A percentile compares a stretch with the other conserved stretches of the same genome.
These are phyloP conservation scores for Sparus aurata DNA, from an alignment of 2,797 vertebrate species.

Conservation along the genomic window DNA sequence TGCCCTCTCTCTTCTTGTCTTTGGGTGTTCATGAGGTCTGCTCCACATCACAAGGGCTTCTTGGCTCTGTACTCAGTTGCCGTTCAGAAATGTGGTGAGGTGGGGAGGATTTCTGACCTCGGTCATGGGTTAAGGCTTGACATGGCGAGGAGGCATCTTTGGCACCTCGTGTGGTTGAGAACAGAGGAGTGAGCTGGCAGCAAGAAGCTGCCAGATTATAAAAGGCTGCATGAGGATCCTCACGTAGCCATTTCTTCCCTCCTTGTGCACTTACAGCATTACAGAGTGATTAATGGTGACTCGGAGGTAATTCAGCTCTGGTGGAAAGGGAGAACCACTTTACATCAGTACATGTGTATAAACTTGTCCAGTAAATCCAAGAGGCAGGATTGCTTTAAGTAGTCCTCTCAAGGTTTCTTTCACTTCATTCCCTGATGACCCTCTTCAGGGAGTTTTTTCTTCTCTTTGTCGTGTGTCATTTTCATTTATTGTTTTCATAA, in stretches of 20 bases:
- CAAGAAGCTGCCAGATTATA: conserved; percentile 65
- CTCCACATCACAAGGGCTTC: conserved; percentile 62
- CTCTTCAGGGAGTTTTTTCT: conserved; percentile 16
- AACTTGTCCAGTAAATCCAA: conserved; percentile 50
- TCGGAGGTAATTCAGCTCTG: conserved; percentile 29
- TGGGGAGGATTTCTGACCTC: conserved; percentile 61
- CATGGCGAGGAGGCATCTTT: conserved; percentile 66
- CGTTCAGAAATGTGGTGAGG: conserved; percentile 43
- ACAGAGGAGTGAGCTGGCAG: conserved; percentile 55
- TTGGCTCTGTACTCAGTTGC: conserved; percentile 54
- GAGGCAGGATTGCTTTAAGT: conserved; percentile 7
- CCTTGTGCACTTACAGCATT: conserved; percentile 20
- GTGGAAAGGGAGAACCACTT: conserved; percentile 12
- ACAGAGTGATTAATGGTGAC: conserved; percentile 47
- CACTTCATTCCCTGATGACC: conserved; percentile 24
- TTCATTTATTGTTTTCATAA: conserved; percentile 49
- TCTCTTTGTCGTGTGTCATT: conserved; percentile 33
- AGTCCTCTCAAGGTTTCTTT: conserved; percentile 21
- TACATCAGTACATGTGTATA: conserved; percentile 41
- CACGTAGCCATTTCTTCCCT: conserved; percentile 70
- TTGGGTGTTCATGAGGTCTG: conserved; percentile 34
- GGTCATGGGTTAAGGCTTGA: conserved; percentile 63
- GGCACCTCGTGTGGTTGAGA: conserved; percentile 58
- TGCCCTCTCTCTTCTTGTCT: conserved; percentile 30
- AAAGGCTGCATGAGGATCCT: conserved; percentile 68